Base-by-base conservation (phyloP, 2,113 vertebrate genomes). In the Chionodraco myersi region DNA sequence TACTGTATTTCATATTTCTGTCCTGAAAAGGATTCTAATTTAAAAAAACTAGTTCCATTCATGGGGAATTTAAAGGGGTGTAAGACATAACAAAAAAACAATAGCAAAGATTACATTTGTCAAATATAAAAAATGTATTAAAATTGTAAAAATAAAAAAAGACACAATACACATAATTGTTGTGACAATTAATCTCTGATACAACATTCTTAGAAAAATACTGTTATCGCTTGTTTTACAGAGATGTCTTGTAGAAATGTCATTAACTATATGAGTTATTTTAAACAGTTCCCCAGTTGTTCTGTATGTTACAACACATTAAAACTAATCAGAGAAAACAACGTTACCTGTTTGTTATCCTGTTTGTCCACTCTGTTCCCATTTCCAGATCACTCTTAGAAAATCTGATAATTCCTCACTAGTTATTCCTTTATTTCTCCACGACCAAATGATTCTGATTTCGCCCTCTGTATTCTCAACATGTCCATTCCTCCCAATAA, bases 311-410 rank as follows among this genome's bases (percentile, higher is more conserved):
- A 54, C 1, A 62, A 16, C 7, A 51, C 14, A 71, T 8, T 26
- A 44, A 21, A 44, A 18, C 10, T 54, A 0, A 62, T 12, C 16
- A 72, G n/a, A 67, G 10, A 44, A 73, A 87, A 57, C 21, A 57
- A 12, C 3, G 14, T 75, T 89, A 92, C 90, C 90, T 91, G 69
- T 68, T 69, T 63, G 16, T 74, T 56, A 80, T 69, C 69, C 56
- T 12, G 52, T 21, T 45, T 36, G 52, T 88, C 73, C 62, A 9
- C 53, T 75, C 68, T 61, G 52, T 52, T 70, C 18, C 63, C 76
- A 75, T 75, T 0, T 48, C 3, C 1, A 68, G 6, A 45, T 18
- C 48, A 30, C 10, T 4, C 59, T 49, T 53, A 34, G 5, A 21
- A 10, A 2, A 49, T 64, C 23, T 51, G 44, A 52, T 11, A 67